Conservation (phyloP, 2,113 vertebrate genomes). For the Colius striatus region DNA sequence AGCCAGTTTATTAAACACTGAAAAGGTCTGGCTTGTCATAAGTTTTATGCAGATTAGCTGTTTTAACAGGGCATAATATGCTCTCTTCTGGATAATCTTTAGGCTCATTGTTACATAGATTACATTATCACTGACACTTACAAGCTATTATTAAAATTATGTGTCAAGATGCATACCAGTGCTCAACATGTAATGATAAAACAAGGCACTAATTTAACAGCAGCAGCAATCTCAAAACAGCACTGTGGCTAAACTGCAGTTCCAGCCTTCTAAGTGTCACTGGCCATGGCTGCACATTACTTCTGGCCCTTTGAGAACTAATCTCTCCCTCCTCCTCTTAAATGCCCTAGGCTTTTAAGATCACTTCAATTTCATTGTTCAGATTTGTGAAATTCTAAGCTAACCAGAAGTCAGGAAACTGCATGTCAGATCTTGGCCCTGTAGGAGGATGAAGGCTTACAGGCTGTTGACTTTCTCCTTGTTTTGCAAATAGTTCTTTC, state of each 20-base stretch:
- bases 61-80: constrained; percentile 39
- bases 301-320: neutral
- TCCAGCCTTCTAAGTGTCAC: constrained; percentile 50
- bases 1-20: constrained; percentile 35
- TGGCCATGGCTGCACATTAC: neutral
- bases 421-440: neutral
- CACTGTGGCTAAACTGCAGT: neutral
- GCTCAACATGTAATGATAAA: neutral
- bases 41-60: constrained; percentile 58
- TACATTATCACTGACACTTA: constrained; percentile 56
- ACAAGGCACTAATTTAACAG: neutral
- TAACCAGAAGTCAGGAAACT: neutral
- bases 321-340: neutral
- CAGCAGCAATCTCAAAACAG: neutral
- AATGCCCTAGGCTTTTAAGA: neutral
- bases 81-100: constrained; percentile 38
- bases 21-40: constrained; percentile 38
- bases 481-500: neutral
- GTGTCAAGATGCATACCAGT: constrained; percentile 19
- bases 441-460: neutral
- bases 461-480: neutral
- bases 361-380: neutral
- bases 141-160: constrained; percentile 68
- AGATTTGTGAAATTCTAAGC: neutral
- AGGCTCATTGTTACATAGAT: constrained; percentile 41